These are phyloP conservation scores for Zingel zingel DNA, from an alignment of 2,113 vertebrate species.

Conservation along the genomic window DNA sequence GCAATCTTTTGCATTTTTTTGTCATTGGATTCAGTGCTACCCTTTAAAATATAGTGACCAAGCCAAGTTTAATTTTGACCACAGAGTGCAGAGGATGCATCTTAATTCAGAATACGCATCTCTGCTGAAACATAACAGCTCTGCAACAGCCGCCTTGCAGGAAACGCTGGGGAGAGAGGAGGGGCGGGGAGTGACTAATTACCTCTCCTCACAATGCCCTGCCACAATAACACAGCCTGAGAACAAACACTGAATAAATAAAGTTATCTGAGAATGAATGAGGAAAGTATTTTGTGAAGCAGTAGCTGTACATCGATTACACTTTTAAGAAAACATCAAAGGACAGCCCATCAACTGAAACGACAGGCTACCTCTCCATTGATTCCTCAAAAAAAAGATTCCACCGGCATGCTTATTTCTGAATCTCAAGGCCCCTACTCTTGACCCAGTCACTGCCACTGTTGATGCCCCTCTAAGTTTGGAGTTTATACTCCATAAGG, in stretches of 20 bases:
- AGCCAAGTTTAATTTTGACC: constrained; percentile 10
- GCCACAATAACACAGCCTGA: constrained; percentile 56
- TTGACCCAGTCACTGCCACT: too few relatives aligned
- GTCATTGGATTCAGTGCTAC: constrained; percentile 1
- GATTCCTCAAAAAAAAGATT: too few relatives aligned
- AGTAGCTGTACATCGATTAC: constrained; percentile 17
- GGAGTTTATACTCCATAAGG: too few relatives aligned
- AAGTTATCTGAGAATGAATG: constrained; percentile 67
- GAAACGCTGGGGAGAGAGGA: constrained; percentile 3
- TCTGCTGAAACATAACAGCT: constrained; percentile 31
- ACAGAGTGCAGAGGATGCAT: constrained; percentile 2
- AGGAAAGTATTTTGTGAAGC: constrained; percentile 59
- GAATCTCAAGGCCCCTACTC: too few relatives aligned
- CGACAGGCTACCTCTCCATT: too few relatives aligned
- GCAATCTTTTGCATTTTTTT: not conserved
- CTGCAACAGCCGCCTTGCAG: constrained; percentile 27
- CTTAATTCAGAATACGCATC: constrained; percentile 9
- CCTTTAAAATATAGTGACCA: constrained; percentile 13
- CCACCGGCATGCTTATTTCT: too few relatives aligned
- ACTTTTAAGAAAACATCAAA: not conserved
- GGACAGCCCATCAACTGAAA: not conserved
- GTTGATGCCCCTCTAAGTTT: too few relatives aligned
- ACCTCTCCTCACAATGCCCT: constrained; percentile 63
- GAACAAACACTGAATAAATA: constrained; percentile 81
- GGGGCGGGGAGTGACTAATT: constrained; percentile 64